Conservation (phyloP, 92 coral and sea anemone genomes). For the Zoanthus sociatus region DNA sequence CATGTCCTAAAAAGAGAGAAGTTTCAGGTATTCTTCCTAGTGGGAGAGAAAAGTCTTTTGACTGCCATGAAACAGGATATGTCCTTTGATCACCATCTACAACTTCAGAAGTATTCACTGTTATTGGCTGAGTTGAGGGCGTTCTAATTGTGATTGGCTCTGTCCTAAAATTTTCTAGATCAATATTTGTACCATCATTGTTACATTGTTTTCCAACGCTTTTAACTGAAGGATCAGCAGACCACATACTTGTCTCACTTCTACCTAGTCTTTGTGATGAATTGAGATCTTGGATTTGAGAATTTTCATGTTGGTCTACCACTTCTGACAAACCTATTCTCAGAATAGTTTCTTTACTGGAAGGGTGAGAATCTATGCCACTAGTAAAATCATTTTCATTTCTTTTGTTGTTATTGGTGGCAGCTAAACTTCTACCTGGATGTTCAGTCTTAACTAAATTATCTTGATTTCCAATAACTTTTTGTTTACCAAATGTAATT, state of each 20-base stretch:
- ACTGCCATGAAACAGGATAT: conserved; percentile 70
- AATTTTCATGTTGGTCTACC: background rate
- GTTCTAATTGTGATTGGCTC: background rate
- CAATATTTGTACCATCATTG: background rate
- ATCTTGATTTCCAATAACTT: background rate
- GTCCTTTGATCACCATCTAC: background rate
- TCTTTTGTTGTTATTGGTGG: conserved; percentile 9
- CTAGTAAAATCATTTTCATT: too few relatives aligned
- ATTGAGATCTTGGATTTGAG: background rate
- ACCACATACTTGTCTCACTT: background rate
- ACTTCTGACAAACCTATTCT: background rate
- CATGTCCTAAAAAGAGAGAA: background rate
- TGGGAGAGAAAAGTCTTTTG: conserved; percentile 54
- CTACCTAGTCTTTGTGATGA: background rate
- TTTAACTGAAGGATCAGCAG: background rate
- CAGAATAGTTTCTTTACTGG: background rate
- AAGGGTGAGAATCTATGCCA: background rate
- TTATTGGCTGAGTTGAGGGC: background rate
- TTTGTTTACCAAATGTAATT: background rate
- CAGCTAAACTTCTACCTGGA: conserved; percentile 28
- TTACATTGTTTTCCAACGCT: background rate
- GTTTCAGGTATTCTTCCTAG: conserved; percentile 51
- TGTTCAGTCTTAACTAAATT: conserved; percentile 24
- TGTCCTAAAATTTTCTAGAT: background rate
- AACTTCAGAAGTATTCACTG: background rate